Base-by-base conservation (phyloP, 2,113 vertebrate species). In the Vulpes vulpes region DNA sequence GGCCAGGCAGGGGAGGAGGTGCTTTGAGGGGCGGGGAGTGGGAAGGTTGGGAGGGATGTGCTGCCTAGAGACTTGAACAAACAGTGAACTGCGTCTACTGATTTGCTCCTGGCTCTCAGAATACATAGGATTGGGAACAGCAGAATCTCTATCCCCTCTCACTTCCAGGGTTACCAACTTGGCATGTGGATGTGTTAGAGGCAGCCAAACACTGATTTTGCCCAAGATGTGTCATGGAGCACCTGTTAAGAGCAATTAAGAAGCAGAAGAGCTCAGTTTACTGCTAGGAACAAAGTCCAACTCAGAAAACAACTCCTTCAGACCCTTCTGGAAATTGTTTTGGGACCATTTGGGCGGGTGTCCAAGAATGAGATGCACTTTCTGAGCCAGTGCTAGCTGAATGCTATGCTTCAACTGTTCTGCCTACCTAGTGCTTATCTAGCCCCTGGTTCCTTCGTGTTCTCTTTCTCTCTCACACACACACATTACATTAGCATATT, bases 191-290 rank as follows among this genome's bases (percentile, higher is more conserved):
- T 81, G 43, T 80, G 82, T n/a, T 95, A 92, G 87, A 97, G 57
- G 51, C 89, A 93, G 78, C 92, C 94, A 67, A 94, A 83, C 62
- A 69, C 53, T 78, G 73, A 86, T 83, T 96, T 96, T 95, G 80
- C 91, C 79, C 38, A 82, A 94, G 69, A 89, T 94, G 60, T 95
- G 62, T 89, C 92, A 91, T 69, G 35, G 69, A 90, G 51, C 87
- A 95, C 80, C 81, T 97, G 79, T 86, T 95, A 89, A 93, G 69
- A 96, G 92, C 30, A 84, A 85, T 95, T 94, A 95, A 85, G 67
- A 92, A 79, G 15, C 14, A 86, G 67, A 53, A 81, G 85, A 94
- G 67, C 53, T 96, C 62, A 76, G 62, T 84, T 93, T 95, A 67
- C 76, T 92, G 35, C 73, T 69, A 79, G 81, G 76, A 95, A 92